These are phyloP conservation scores for Cerceris ruficornis DNA, from an alignment of 2,888 invertebrate species.

Conservation along the genomic window DNA sequence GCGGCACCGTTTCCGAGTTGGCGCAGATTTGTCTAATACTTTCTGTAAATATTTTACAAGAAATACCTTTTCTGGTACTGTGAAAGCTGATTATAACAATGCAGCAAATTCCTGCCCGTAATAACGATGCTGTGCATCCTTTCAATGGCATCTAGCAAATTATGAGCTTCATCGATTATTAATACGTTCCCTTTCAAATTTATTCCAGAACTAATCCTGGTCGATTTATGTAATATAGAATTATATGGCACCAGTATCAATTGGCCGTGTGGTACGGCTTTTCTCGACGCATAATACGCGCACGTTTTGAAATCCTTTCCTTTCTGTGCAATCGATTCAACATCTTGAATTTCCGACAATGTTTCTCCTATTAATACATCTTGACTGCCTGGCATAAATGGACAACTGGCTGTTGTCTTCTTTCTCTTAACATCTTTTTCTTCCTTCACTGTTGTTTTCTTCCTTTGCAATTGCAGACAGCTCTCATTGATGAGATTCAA, in stretches of 20 bases:
- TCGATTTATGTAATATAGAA: constrained; percentile 89
- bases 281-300: constrained; percentile 95
- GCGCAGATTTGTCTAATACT: too few relatives aligned
- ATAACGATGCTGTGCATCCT: constrained; percentile 92
- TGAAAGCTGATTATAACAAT: constrained; percentile 86
- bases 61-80: constrained; percentile 87
- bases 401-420: constrained; percentile 86
- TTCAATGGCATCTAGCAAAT: constrained; percentile 94
- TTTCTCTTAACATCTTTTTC: constrained; percentile 86
- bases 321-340: constrained; percentile 91
- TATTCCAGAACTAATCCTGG: constrained; percentile 85
- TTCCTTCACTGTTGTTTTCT: constrained; percentile 84
- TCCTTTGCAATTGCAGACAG: constrained; percentile 91
- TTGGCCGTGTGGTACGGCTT: constrained; percentile 92
- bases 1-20: too few relatives aligned
- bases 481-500: constrained; percentile 94
- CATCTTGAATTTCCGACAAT: constrained; percentile 89
- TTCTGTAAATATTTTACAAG: neutral
- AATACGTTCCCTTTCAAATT: constrained; percentile 89
- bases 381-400: constrained; percentile 82
- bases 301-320: constrained; percentile 91
- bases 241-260: constrained; percentile 90
- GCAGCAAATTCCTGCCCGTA: constrained; percentile 85
- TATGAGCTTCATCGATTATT: constrained; percentile 98
- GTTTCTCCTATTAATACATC: constrained; percentile 86